phyloP scores from a whole-genome alignment of 2,113 vertebrate species.

The Empidonax alnorum region DNA sequence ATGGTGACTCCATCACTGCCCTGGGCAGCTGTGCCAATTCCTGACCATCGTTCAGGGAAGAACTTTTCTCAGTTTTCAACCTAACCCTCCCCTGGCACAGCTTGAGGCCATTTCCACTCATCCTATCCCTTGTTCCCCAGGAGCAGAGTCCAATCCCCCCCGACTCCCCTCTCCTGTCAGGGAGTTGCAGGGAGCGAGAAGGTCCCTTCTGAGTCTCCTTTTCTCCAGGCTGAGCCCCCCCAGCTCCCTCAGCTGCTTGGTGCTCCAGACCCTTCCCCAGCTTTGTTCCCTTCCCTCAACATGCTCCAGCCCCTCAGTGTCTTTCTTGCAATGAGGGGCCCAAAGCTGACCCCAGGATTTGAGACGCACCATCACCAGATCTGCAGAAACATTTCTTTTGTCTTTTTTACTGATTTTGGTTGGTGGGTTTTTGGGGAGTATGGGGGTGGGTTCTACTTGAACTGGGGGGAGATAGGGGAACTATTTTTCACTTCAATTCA shows the following conservation, averaged over 20 bases:
- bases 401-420: not conserved
- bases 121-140: not conserved
- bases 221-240: not conserved
- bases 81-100: not conserved
- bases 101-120: accelerated
- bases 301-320: not conserved
- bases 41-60: not conserved
- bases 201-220: not conserved
- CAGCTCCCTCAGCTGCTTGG: not conserved
- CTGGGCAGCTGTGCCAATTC: not conserved
- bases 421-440: not conserved
- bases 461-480: not conserved
- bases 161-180: not conserved
- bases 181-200: not conserved
- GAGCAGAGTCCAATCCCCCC: not conserved
- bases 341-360: not conserved
- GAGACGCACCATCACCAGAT: not conserved
- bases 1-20: not conserved
- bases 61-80: not conserved
- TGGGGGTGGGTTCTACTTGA: not conserved
- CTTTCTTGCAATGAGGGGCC: not conserved
- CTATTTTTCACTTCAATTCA: not conserved
- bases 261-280: not conserved
- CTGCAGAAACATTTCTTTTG: not conserved
- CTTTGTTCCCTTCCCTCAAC: not conserved